phyloP scores from a whole-genome alignment of 2,888 invertebrate genomes.

The Microplitis manilae region DNA sequence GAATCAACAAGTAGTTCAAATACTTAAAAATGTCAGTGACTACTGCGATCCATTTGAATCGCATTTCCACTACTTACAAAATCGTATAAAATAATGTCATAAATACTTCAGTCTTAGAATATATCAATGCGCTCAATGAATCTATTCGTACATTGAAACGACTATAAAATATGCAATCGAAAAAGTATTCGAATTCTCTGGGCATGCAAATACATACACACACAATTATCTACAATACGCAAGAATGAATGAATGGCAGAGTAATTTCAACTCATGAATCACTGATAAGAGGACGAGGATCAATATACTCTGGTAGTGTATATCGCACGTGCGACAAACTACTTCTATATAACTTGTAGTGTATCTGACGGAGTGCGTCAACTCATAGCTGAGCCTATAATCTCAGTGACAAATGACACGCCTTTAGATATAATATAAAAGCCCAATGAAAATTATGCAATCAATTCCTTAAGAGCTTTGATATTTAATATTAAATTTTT shows the following conservation, averaged over 20 bases:
- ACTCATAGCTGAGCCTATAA: conserved; percentile 25
- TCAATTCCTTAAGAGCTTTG: conserved; percentile 2
- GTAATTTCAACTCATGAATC: conserved; percentile 56
- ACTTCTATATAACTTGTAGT: neutral
- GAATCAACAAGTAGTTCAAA: too few relatives aligned
- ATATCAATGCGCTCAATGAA: too few relatives aligned
- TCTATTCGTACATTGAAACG: too few relatives aligned
- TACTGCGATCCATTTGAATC: too few relatives aligned
- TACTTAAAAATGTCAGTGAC: too few relatives aligned
- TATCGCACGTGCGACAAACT: neutral
- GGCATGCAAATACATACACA: neutral
- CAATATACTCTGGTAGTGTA: conserved; percentile 7
- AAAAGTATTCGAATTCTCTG: too few relatives aligned
- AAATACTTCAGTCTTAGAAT: too few relatives aligned
- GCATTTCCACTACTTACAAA: too few relatives aligned
- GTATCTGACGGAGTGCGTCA: neutral
- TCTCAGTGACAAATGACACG: conserved; percentile 49
- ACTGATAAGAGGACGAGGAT: conserved; percentile 48
- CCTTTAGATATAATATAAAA: conserved; percentile 25
- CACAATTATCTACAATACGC: neutral
- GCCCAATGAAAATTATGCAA: conserved; percentile 17
- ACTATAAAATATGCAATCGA: too few relatives aligned
- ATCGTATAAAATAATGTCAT: too few relatives aligned
- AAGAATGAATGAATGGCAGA: conserved; percentile 47
- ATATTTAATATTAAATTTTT: neutral